Base-by-base conservation (phyloP, 2,888 invertebrate genomes). In the Acheta domesticus region DNA sequence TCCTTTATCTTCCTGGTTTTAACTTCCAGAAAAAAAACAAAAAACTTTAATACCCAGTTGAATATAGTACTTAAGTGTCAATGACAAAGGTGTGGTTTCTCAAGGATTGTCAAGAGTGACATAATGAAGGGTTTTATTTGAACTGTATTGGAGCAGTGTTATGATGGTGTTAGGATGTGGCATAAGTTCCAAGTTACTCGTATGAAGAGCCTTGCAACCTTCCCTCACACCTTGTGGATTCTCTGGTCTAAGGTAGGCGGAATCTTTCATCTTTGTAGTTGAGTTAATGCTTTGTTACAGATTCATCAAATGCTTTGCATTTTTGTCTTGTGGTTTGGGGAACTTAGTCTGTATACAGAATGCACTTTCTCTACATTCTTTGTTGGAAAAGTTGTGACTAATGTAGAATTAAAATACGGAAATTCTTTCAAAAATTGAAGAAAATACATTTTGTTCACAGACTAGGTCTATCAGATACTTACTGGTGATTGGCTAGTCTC, bases 121-220 rank as follows among this genome's bases (percentile, higher is more conserved):
- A 36, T 36, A 36, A 8, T 36, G 36, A 36, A 36, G 36, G 36
- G 36, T 36, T 36, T 36, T 8, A 36, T 36, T 36, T 36, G 62
- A 62, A 62, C 48, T 19, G 48, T 48, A 75, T 75, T 21, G 76
- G 76, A 76, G 76, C 48, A n/a, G 36, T 23, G 76, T n/a, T 76
- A 76, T 48, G n/a, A 12, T 76, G 76, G 76, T n/a, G n/a, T 62
- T 62, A 62, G 62, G 62, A 62, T 62, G 62, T 19, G 62, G n/a
- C 62, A 19, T 62, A 62, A 62, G 62, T n/a, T 62, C 36, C 62
- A 62, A 62, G 62, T 62, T 62, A 62, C 62, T 62, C 62, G 62
- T 80, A 80, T 80, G 80, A 77, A 77, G 80, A 77, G 80, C 77
- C 80, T 80, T 80, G 76, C n/a, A 48, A 73, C 78, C 48, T 48